A percentile compares a stretch with the other conserved stretches of the same genome.
phyloP scores from a whole-genome alignment of 2,113 vertebrate genomes.

The Ivindomyrus marchei region DNA sequence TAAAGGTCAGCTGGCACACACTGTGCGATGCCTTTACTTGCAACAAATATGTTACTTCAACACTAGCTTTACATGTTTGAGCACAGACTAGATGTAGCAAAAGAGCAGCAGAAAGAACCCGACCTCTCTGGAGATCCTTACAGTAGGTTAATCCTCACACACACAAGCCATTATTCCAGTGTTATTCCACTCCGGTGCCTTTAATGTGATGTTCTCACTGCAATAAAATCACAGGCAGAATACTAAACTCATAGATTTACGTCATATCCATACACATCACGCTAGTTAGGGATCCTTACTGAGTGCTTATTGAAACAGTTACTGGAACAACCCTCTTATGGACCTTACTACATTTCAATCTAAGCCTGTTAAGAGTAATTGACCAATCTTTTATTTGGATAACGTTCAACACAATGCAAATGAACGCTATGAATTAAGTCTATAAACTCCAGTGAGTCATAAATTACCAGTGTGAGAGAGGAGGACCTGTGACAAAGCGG shows the following conservation, averaged over 20 bases:
- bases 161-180: background rate
- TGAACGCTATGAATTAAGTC: background rate
- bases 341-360: background rate
- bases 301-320: background rate
- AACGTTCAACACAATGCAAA: background rate
- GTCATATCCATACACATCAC: background rate
- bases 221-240: background rate
- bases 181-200: background rate
- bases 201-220: background rate
- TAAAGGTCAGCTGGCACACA: background rate
- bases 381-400: background rate
- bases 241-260: background rate
- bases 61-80: background rate
- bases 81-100: background rate
- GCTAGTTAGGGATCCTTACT: background rate
- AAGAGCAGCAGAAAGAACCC: background rate
- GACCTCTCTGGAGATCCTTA: background rate
- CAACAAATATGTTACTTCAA: background rate
- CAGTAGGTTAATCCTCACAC: background rate
- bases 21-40: background rate
- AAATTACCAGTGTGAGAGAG: background rate
- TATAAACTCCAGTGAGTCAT: slow-evolving; percentile 6
- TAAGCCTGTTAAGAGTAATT: background rate
- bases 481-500: background rate
- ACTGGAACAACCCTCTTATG: background rate